Percentiles rank a stretch among this genome's conserved stretches.
These are phyloP conservation scores for Halcyon malimbica DNA, from an alignment of 2,113 vertebrate genomes.

Conservation along the genomic window DNA sequence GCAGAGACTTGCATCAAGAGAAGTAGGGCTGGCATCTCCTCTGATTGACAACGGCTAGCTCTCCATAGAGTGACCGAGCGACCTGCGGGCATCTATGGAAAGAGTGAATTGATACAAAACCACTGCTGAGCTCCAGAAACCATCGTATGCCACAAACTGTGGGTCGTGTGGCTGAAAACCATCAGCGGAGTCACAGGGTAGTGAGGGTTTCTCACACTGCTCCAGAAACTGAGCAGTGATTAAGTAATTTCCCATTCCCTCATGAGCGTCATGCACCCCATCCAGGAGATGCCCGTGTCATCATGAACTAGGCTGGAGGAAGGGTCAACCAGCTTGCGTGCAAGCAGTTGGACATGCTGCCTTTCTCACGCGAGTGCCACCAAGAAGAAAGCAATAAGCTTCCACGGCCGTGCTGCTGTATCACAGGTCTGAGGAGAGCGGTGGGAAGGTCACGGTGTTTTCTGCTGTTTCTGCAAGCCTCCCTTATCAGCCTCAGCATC, in stretches of 20 bases:
- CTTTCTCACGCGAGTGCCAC: rapidly evolving
- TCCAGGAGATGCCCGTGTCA: rapidly evolving
- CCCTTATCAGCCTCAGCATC: neutral
- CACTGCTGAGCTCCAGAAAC: neutral
- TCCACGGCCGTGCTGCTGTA: rapidly evolving
- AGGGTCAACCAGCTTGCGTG: neutral
- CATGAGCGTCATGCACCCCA: rapidly evolving
- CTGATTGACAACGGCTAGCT: neutral
- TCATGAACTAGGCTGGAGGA: neutral
- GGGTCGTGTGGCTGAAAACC: rapidly evolving
- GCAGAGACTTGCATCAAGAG: neutral
- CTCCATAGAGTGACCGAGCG: rapidly evolving
- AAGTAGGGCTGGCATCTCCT: neutral
- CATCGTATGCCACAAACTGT: rapidly evolving
- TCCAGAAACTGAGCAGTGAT: neutral
- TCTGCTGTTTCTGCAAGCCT: neutral
- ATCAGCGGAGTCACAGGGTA: rapidly evolving
- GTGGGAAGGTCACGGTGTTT: neutral
- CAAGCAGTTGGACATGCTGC: neutral
- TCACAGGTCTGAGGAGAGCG: neutral
- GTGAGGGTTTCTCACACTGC: neutral
- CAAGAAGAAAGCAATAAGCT: neutral
- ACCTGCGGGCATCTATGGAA: neutral
- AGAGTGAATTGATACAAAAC: rapidly evolving
- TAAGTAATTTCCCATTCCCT: neutral